Evolutionary conservation across 1,140 invertebrate genomes (phyloP), one percentile per base, ranked within the genome.

Genomic region (Heliconius hermathena): DNA sequence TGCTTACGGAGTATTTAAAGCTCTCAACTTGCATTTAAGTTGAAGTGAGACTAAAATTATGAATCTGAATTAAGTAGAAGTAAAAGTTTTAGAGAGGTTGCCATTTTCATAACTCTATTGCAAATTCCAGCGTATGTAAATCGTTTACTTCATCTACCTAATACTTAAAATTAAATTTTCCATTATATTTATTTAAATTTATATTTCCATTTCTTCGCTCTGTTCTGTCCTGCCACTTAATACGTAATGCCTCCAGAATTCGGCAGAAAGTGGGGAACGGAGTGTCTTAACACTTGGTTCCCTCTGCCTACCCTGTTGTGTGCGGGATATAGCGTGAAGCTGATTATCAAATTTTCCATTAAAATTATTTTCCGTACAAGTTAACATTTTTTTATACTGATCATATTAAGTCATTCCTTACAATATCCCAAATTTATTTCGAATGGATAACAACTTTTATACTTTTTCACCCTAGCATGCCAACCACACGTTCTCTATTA

Each of bases 401-500:
- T 29, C 8, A n/a, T 66, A 66, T 66, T 3, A 3, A 29, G 22
- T 66, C 13, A 29, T 29, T 66, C 60, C 60, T 66, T 66, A 66
- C n/a, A 66, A 66, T 66, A n/a, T 66, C 22, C 29, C 70, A 46
- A 72, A 78, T 83, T 80, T 78, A 80, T 79, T 73, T 76, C 41
- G 22, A 46, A 57, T 71, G 54, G 66, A 81, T 41, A 75, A 83
- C 81, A 91, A 93, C 89, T 93, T 92, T 90, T 87, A 83, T 86
- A 90, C 88, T 92, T 92, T 90, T 92, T 93, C 89, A 92, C 87
- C 81, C 81, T 71, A 83, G 87, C 85, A 89, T 90, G 91, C 90
- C 92, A 93, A 83, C 87, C 89, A 85, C 92, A 92, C 89, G 87
- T 87, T 85, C 89, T 88, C 88, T 89, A 91, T 91, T 91, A 89